Base-by-base conservation (phyloP, 1,140 invertebrate genomes). In the Scaptodrosophila lebanonensis region DNA sequence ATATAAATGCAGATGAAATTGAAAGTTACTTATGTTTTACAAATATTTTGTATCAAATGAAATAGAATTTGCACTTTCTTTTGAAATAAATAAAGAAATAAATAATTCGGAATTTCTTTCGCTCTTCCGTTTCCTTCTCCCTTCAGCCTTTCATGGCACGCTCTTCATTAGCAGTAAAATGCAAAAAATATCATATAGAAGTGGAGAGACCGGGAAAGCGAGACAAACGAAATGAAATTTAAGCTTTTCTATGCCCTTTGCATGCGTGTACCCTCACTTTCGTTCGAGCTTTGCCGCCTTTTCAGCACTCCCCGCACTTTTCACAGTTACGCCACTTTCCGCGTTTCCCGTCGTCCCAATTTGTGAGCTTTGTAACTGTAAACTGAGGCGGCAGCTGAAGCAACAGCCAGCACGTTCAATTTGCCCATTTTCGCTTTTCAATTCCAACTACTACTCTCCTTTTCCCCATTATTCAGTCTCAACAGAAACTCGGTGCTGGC, bases 141-240 rank as follows among this genome's bases (percentile, higher is more conserved):
- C 18, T 8, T 33, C 7, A 13, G 13, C n/a, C 38, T 50, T 42
- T 50, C 17, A 50, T 25, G 18, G 18, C 8, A 13, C 25, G 45
- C 52, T 69, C 73, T 77, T 79, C 73, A 72, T 77, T 77, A 77
- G 73, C 73, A 68, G 56, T 79, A 48, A 68, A 64, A 61, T 29
- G 40, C 48, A 39, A 39, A 43, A n/a, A 22, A 39, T 2, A 27
- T 7, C n/a, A n/a, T n/a, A n/a, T n/a, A n/a, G n/a, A n/a, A n/a
- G n/a, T n/a, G n/a, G 8, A 25, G 22, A 25, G 22, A 8, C 8
- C 3, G 3, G 16, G 12, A 44, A 30, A 44, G 20, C 3, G 1
- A 30, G 8, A 30, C 40, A 52, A 47, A 6, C 38, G 25, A 47
- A 42, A 13, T 15, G 27, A 29, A 44, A 47, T 51, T 47, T 33